Percentiles rank a stretch among this genome's conserved stretches.
phyloP scores from a whole-genome alignment of 2,797 vertebrate genomes.

The Mycteria americana region DNA sequence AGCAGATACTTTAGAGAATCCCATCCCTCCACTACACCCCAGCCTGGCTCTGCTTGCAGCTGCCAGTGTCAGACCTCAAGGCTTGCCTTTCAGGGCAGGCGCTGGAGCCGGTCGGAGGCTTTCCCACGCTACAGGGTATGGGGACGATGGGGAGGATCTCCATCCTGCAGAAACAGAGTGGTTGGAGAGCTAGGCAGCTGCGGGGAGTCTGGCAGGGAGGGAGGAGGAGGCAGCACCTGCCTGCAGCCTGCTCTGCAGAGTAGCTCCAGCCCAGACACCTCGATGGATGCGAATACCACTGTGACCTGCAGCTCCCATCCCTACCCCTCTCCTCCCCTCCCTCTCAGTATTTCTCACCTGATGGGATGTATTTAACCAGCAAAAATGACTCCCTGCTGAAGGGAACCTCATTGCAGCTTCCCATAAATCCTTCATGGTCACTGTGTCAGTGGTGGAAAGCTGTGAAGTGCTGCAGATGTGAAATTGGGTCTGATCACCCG shows the following conservation, averaged over 20 bases:
- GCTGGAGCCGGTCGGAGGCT: not conserved
- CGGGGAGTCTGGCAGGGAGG: not conserved
- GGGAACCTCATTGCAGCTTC: not conserved
- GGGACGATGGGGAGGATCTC: not conserved
- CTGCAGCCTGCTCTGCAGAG: not conserved
- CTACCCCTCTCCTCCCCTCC: not conserved
- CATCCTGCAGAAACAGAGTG: not conserved
- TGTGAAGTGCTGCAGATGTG: not conserved
- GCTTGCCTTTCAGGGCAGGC: not conserved
- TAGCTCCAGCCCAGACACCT: not conserved
- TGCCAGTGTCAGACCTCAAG: not conserved
- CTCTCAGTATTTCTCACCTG: not conserved
- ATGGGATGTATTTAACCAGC: not conserved
- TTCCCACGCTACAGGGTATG: not conserved
- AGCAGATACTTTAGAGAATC: constrained; percentile 7
- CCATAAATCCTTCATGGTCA: not conserved
- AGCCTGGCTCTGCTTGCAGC: not conserved
- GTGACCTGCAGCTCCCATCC: not conserved
- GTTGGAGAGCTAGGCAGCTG: not conserved
- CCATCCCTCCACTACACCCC: not conserved
- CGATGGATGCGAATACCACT: not conserved
- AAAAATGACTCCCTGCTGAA: not conserved
- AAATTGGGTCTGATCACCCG: not conserved
- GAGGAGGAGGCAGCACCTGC: not conserved
- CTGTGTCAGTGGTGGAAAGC: not conserved